Percentiles rank a stretch among this genome's conserved stretches.
Conservation (phyloP, 2,888 invertebrate genomes). For the Hipparchia sbordonii region DNA sequence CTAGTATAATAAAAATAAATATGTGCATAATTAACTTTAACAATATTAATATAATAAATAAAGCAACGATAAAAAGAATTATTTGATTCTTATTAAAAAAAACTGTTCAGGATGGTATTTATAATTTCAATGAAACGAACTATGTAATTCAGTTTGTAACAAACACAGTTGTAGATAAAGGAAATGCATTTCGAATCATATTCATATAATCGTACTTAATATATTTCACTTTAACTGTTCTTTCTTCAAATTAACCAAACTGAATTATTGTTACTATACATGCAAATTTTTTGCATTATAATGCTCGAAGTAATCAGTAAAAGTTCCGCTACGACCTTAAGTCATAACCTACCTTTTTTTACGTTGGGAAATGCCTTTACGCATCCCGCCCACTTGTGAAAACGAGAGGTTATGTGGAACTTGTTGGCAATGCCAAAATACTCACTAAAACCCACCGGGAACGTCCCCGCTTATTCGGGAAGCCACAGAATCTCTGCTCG, state of each 20-base stretch:
- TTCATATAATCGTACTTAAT: neutral
- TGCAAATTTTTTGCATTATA: slow-evolving; percentile 3
- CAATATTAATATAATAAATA: too few relatives aligned
- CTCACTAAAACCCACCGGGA: too few relatives aligned
- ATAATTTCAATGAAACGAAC: neutral
- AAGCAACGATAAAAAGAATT: neutral
- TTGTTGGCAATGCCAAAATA: too few relatives aligned
- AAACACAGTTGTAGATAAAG: neutral
- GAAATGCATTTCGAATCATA: neutral
- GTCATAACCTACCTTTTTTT: too few relatives aligned
- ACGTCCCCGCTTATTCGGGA: too few relatives aligned
- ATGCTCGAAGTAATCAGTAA: too few relatives aligned
- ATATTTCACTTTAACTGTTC: slow-evolving; percentile 5
- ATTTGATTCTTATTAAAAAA: neutral
- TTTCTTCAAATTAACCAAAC: slow-evolving; percentile 2
- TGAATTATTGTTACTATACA: slow-evolving; percentile 18
- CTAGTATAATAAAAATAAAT: too few relatives aligned
- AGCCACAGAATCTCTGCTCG: too few relatives aligned
- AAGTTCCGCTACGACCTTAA: neutral
- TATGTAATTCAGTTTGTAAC: neutral
- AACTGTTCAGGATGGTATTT: neutral
- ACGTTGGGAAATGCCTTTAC: too few relatives aligned
- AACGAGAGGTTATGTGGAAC: too few relatives aligned
- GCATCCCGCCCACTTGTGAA: too few relatives aligned
- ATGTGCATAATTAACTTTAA: too few relatives aligned